Base-by-base conservation (phyloP, 1,140 invertebrate species). In the Drosophila nigromelanica region DNA sequence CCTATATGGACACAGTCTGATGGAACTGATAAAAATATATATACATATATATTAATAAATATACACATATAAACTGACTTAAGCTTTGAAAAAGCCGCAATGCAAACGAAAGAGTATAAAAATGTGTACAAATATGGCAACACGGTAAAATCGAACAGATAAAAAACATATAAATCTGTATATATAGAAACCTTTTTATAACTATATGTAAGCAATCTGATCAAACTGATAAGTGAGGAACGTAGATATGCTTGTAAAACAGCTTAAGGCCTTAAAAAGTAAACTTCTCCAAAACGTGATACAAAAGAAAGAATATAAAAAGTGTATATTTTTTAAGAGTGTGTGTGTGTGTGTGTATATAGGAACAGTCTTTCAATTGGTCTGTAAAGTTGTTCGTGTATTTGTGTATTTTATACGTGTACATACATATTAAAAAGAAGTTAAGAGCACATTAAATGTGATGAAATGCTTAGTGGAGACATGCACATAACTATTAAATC, bases 401-500 rank as follows among this genome's bases (percentile, higher is more conserved):
- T 27, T 51, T 47, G 35, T 51, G 43, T 59, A 24, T 42, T 14
- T 14, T 12, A 27, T 35, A 51, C 27, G 27, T 52, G 52, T 52
- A 43, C 52, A 30, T 47, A 54, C 52, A 61, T 43, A 42, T 33
- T n/a, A 42, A 30, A 48, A 47, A 45, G 21, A 39, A 42, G 42
- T 14, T 43, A 55, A 14, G 11, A 37, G n/a, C 68, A 72, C 69
- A 66, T 72, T 58, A 51, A 7, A 66, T 59, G 69, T 58, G 54
- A 35, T 30, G 54, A 72, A 72, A 72, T 72, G 69, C 58, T 39
- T 54, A 66, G 56, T 12, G 10, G 0, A 18, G 12, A 14, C 35
- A 51, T 43, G 40, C 40, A 33, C 14, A 43, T 58, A 30, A 63
- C 52, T 52, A 24, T 33, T 11, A 40, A 48, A 11, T 30, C 39